These are phyloP conservation scores for Anastrepha obliqua DNA, from an alignment of 1,140 invertebrate species.

Conservation along the genomic window DNA sequence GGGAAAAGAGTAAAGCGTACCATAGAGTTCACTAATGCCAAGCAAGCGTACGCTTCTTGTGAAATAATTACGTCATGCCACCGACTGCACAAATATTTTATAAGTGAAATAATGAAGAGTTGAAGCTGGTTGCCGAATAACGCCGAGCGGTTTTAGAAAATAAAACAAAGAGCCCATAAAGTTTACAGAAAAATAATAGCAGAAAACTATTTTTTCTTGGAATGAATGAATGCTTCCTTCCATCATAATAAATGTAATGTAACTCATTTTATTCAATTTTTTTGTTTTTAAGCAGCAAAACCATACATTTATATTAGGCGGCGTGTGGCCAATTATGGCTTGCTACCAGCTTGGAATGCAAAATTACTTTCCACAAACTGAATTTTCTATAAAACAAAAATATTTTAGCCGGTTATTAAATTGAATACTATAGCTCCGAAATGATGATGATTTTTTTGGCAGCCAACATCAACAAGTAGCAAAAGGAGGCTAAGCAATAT, in stretches of 20 bases:
- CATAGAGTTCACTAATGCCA: too few relatives aligned
- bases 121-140: background rate
- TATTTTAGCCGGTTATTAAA: too few relatives aligned
- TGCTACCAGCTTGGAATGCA: background rate
- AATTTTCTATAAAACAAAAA: background rate
- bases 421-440: too few relatives aligned
- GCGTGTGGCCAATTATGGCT: background rate
- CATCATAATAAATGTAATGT: background rate
- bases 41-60: too few relatives aligned
- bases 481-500: background rate
- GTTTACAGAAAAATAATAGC: background rate
- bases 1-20: too few relatives aligned
- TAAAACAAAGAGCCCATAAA: background rate
- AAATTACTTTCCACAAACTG: background rate
- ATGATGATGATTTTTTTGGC: background rate
- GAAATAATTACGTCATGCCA: slow-evolving; percentile 15
- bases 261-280: background rate
- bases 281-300: background rate
- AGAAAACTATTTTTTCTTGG: background rate
- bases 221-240: background rate
- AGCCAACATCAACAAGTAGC: slow-evolving; percentile 26
- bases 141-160: background rate
- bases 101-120: background rate
- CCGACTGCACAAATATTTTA: slow-evolving; percentile 1
- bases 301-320: background rate